Evolutionary conservation across 2,888 invertebrate species (phyloP), one percentile per base, ranked within the genome.

Genomic region (Sphaeridia pumilis): DNA sequence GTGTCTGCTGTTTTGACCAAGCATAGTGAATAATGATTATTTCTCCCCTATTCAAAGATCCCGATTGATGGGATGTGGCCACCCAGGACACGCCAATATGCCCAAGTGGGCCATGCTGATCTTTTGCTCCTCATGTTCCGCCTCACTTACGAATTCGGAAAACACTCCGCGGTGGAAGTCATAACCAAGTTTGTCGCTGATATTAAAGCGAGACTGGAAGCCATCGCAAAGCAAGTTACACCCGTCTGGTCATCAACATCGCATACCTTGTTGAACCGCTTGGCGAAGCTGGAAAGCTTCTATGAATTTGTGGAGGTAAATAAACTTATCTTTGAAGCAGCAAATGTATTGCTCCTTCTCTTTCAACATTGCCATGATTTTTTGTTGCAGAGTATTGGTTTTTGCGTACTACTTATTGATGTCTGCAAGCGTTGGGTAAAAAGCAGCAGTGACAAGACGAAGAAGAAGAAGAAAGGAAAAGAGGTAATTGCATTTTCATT

Each of bases 41-140:
- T 46, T 22, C 1, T 24, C 4, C 36, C 4, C 25, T 35, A 20
- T 46, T 56, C 43, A 7, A 34, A 61, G 59, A 52, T 51, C 26
- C 46, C 49, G 3, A 27, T 62, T 7, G 56, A 58, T 49, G 60
- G 54, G 35, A 49, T 60, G 43, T 63, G 58, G 58, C 54, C 57
- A 1, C 54, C 56, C 22, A 22, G 51, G 24, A 44, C 54, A 4
- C 26, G 22, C 24, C 28, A 48, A 27, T 59, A 58, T 25, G 46
- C 44, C 25, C n/a, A 28, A 14, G 14, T 35, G 17, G 56, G 58
- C 2, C 46, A 49, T 34, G 31, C 54, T 5, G 46, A 53, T 4
- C 27, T 55, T 17, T 50, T 58, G 34, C 50, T 55, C 34, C 43
- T 45, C 21, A 44, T 56, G 12, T 52, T 54, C 34, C 35, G 42